These are phyloP conservation scores for Eospalax fontanierii DNA, from an alignment of 2,797 vertebrate genomes.

Conservation along the genomic window DNA sequence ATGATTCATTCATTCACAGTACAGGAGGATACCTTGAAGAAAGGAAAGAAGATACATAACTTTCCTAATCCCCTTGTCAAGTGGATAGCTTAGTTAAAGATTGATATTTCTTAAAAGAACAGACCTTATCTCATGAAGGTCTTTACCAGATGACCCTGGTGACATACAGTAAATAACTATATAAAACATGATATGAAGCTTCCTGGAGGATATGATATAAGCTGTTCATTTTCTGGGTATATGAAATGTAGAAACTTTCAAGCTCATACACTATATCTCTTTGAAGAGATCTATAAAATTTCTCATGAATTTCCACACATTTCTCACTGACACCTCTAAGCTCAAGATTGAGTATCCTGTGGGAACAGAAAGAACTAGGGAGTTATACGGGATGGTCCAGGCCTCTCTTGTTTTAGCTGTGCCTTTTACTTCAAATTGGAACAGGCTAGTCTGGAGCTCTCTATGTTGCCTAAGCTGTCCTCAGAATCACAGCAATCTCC, in stretches of 20 bases:
- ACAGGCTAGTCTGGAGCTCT: not conserved
- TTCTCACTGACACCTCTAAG: not conserved
- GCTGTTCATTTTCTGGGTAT: not conserved
- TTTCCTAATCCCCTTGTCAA: constrained; percentile 16
- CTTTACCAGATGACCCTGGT: constrained; percentile 24
- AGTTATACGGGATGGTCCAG: not conserved
- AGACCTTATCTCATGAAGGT: not conserved
- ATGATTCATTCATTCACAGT: constrained; percentile 8
- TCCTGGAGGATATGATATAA: not conserved
- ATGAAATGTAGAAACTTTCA: not conserved
- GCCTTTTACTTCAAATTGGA: not conserved
- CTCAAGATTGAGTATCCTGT: not conserved
- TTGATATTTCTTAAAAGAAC: constrained; percentile 1
- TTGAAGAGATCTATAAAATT: not conserved
- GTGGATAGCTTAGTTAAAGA: not conserved
- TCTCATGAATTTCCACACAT: not conserved
- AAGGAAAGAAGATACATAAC: not conserved
- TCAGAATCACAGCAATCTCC: not conserved
- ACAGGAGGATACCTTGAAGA: not conserved
- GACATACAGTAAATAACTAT: not conserved
- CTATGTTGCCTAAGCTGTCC: not conserved
- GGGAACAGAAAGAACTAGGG: not conserved
- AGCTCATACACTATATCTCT: not conserved
- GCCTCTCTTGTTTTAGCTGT: not conserved
- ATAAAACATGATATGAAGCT: not conserved